phyloP scores from a whole-genome alignment of 2,113 vertebrate genomes.

The Dascyllus trimaculatus region DNA sequence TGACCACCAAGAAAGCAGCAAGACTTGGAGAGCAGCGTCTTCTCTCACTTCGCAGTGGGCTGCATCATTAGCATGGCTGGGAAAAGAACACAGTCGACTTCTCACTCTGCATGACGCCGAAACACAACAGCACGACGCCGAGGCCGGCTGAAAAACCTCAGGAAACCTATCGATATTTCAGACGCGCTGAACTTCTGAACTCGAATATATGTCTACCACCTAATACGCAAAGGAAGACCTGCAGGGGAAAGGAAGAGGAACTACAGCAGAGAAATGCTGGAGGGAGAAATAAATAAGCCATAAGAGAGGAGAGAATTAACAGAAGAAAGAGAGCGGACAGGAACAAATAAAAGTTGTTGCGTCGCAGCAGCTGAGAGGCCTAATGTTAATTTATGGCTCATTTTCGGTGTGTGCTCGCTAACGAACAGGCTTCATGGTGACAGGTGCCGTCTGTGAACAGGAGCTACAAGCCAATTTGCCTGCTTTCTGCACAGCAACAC shows the following conservation, averaged over 20 bases:
- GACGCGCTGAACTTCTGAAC: slow-evolving; percentile 53
- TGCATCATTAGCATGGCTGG: slow-evolving; percentile 43
- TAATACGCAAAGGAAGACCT: background rate
- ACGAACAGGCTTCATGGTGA: slow-evolving; percentile 55
- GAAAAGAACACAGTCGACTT: slow-evolving; percentile 37
- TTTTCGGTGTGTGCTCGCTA: slow-evolving; percentile 23
- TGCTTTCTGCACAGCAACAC: slow-evolving; percentile 28
- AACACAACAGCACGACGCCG: slow-evolving; percentile 20
- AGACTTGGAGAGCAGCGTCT: background rate
- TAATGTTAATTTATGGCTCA: slow-evolving; percentile 51
- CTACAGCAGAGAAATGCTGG: background rate
- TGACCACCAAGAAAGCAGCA: slow-evolving; percentile 2
- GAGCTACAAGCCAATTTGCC: slow-evolving; percentile 67
- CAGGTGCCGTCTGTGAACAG: slow-evolving; percentile 66
- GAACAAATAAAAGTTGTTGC: slow-evolving; percentile 18
- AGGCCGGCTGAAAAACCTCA: background rate
- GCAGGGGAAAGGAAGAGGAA: background rate
- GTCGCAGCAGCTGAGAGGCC: slow-evolving; percentile 9
- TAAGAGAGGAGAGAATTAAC: slow-evolving; percentile 6
- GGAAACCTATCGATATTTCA: slow-evolving; percentile 1
- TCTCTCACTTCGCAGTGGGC: slow-evolving; percentile 25
- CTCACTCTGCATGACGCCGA: slow-evolving; percentile 23
- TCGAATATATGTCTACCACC: background rate
- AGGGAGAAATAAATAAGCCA: slow-evolving; percentile 1
- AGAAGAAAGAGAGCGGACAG: background rate